These are phyloP conservation scores for Oryctolagus cuniculus DNA, from an alignment of 2,113 vertebrate genomes.

Conservation along the genomic window DNA sequence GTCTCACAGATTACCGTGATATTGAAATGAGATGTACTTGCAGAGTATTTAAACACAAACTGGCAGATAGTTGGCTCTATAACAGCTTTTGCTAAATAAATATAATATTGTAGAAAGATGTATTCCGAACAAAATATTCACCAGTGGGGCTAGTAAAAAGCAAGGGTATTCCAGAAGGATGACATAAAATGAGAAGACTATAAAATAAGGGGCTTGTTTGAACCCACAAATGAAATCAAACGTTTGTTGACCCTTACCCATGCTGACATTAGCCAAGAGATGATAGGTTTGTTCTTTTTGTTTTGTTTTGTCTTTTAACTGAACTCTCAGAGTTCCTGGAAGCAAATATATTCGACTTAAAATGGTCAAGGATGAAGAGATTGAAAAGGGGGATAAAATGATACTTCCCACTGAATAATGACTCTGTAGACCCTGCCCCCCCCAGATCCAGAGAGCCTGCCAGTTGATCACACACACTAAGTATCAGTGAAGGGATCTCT, in stretches of 20 bases:
- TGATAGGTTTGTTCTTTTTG: not conserved
- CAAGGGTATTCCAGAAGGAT: not conserved
- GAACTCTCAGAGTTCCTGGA: not conserved
- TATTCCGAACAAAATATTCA: not conserved
- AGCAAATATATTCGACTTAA: not conserved
- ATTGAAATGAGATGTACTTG: not conserved
- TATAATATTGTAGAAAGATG: not conserved
- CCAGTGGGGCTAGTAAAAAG: not conserved
- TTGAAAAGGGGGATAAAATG: not conserved
- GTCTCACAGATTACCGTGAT: not conserved
- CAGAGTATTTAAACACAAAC: not conserved
- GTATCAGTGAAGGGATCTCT: not conserved
- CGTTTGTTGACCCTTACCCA: not conserved
- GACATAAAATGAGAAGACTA: not conserved
- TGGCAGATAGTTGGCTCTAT: not conserved
- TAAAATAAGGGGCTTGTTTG: not conserved
- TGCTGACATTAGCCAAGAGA: not conserved
- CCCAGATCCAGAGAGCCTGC: not conserved
- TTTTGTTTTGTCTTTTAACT: not conserved
- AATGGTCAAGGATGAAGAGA: not conserved
- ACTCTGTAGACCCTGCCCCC: not conserved
- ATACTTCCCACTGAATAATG: not conserved
- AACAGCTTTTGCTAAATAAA: constrained; percentile 29
- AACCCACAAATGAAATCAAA: not conserved
- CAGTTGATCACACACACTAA: not conserved